A percentile compares a stretch with the other conserved stretches of the same genome.
Evolutionary conservation across 1,140 invertebrate genomes (phyloP).

Genomic region (Leptopilina boulardi): DNA sequence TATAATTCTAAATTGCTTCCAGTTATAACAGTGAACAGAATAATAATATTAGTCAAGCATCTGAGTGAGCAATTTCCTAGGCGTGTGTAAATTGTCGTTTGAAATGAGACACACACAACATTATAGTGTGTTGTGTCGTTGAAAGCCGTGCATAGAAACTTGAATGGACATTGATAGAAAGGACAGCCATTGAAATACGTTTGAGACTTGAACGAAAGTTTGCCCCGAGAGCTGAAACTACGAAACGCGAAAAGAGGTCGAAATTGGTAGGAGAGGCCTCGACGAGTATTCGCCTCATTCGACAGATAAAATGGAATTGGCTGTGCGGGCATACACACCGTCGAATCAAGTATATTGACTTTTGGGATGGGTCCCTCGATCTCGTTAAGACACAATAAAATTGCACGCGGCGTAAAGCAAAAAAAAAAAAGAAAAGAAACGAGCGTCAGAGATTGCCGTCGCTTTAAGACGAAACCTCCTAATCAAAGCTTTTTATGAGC

Average conservation of each 20-base stretch:
- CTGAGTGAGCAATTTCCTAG: background rate
- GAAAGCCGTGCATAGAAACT: background rate
- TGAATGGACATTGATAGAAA: conserved; percentile 19
- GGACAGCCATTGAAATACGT: conserved; percentile 58
- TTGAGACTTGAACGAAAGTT: conserved; percentile 58
- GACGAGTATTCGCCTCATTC: conserved; percentile 29
- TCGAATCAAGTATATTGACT: conserved; percentile 47
- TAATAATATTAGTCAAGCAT: background rate
- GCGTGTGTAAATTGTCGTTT: background rate
- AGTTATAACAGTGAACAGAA: background rate
- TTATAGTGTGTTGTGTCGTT: background rate
- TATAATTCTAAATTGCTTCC: background rate
- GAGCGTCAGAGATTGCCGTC: conserved; percentile 56
- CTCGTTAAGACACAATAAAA: conserved; percentile 69
- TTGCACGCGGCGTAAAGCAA: conserved; percentile 49
- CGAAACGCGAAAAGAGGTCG: conserved; percentile 49
- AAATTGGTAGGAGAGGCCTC: conserved; percentile 39
- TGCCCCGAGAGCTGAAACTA: conserved; percentile 54
- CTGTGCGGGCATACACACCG: conserved; percentile 59
- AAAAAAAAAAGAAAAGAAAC: conserved; percentile 38
- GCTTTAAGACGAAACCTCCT: conserved; percentile 59
- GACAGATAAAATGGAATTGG: conserved; percentile 65
- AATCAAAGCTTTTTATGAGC: conserved; percentile 62
- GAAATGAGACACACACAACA: conserved; percentile 5
- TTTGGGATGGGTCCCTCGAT: conserved; percentile 57